phyloP scores from a whole-genome alignment of 2,888 invertebrate species.

The Campoplex nolae region DNA sequence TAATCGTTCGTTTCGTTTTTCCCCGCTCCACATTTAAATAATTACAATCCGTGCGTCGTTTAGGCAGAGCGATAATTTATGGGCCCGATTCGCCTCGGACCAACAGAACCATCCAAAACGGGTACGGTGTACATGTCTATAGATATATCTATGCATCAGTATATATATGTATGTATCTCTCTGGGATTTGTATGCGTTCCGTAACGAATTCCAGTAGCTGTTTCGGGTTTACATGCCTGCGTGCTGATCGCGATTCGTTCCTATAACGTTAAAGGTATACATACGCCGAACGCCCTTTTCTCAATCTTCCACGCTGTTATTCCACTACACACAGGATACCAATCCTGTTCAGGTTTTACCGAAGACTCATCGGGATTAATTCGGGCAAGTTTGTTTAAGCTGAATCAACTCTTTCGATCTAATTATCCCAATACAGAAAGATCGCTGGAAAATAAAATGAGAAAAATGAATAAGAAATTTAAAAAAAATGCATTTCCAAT shows the following conservation, averaged over 20 bases:
- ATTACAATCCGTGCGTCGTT: constrained; percentile 82
- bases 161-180: neutral
- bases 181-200: constrained; percentile 68
- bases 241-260: constrained; percentile 70
- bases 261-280: constrained; percentile 43
- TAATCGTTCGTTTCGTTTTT: constrained; percentile 51
- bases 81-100: constrained; percentile 81
- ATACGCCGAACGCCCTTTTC: constrained; percentile 60
- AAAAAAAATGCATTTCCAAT: neutral
- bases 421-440: neutral
- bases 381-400: constrained; percentile 20
- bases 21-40: constrained; percentile 81
- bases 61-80: constrained; percentile 82
- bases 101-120: constrained; percentile 62
- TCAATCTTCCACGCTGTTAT: constrained; percentile 61
- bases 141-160: neutral
- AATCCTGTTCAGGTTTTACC: constrained; percentile 54
- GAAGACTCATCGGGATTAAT: constrained; percentile 49
- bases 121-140: neutral
- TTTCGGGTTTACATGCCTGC: constrained; percentile 69
- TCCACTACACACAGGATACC: constrained; percentile 33
- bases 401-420: constrained; percentile 1
- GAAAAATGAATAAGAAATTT: no score
- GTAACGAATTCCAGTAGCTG: constrained; percentile 79
- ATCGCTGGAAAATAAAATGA: neutral